Base-by-base conservation (phyloP, 2,113 vertebrate species). In the Onychorhynchus coronatus region DNA sequence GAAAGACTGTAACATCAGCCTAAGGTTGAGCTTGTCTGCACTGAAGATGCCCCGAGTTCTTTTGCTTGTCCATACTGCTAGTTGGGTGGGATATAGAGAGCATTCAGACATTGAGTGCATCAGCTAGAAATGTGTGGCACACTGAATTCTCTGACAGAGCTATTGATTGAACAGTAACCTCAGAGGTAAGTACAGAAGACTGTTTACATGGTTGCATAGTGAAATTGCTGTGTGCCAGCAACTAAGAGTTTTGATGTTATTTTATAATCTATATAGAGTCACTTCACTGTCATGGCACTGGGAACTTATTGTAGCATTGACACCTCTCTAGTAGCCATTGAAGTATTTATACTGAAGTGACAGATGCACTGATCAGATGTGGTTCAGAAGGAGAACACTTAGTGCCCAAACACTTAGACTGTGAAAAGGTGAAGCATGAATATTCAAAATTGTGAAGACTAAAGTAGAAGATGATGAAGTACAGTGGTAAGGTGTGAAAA, bases 331-430 rank as follows among this genome's bases (percentile, higher is more conserved):
- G 37, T 3, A 23, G 10, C 21, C 58, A 47, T 8, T 72, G 58
- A 80, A 70, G 27, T 61, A 52, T 35, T 80, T 39, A 33, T 33
- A 33, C 11, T 9, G 25, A 86, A 65, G 44, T 37, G 20, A 21
- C 2, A 23, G 35, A 50, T 59, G 58, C 20, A 24, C 27, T 7
- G 2, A 33, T 42, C 39, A 59, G 35, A 25, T 0, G 0, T 42
- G 27, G 12, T 9, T 86, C 24, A 47, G 47, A 76, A 75, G 14
- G 6, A 50, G 20, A 75, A 35, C 0, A 2, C n/a, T n/a, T n/a
- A n/a, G n/a, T 6, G 5, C 4, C 14, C n/a, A 56, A 77, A 42
- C 10, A n/a, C 2, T 68, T 50, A 11, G 24, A 39, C 22, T 71
- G 21, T 41, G 23, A 63, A 62, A 79, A 84, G 7, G 9, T 19